Percentiles rank a stretch among this genome's conserved stretches.
Evolutionary conservation across 1,140 invertebrate species (phyloP).

Genomic region (Papilio machaon): DNA sequence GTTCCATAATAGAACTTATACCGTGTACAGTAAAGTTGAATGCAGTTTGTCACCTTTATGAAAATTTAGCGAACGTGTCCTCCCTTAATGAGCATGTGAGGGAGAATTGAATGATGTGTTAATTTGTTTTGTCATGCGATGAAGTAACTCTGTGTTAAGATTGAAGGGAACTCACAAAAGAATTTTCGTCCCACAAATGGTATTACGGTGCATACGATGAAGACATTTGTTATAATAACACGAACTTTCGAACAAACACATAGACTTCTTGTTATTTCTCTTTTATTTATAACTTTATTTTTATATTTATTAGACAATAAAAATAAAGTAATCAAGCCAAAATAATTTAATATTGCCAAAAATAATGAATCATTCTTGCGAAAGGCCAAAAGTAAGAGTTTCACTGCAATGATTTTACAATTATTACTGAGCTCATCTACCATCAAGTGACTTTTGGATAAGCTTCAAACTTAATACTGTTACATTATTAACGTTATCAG

Average conservation of each 20-base stretch:
- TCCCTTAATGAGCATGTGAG: conserved; percentile 45
- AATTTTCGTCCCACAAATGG: conserved; percentile 29
- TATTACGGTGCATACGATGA: background rate
- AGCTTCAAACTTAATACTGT: background rate
- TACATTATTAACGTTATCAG: background rate
- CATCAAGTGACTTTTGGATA: background rate
- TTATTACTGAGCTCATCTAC: background rate
- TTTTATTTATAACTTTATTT: no score
- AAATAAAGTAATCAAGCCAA: no score
- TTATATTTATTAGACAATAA: no score
- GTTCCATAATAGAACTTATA: background rate
- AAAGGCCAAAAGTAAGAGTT: no score
- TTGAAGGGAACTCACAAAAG: conserved; percentile 54
- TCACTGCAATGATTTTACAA: no score
- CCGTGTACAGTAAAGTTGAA: background rate
- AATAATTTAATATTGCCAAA: no score
- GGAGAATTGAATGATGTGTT: conserved; percentile 68
- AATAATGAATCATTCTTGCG: no score
- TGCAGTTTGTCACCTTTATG: background rate
- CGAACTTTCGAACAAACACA: no score
- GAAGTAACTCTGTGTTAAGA: conserved; percentile 57
- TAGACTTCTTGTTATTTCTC: no score
- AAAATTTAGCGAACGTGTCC: conserved; percentile 25
- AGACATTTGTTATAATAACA: background rate
- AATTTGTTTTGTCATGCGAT: conserved; percentile 78